phyloP scores from a whole-genome alignment of 2,113 vertebrate species.

The Acinonyx jubatus region DNA sequence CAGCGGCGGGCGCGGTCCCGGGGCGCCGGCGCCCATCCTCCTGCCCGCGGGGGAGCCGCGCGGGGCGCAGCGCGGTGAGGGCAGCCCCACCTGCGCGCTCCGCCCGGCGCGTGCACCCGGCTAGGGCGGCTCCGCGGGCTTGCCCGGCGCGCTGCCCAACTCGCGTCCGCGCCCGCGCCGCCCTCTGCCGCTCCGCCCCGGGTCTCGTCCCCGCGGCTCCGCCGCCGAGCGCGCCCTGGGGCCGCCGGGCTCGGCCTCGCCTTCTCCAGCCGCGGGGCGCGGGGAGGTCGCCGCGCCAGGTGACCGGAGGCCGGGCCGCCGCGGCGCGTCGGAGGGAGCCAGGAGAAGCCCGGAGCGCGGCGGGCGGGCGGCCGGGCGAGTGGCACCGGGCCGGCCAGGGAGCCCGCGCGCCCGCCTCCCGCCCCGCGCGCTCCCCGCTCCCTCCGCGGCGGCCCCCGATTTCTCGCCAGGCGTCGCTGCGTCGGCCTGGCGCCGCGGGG shows the following conservation, averaged over 20 bases:
- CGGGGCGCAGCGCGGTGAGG: background rate
- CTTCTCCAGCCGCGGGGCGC: background rate
- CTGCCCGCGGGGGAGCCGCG: background rate
- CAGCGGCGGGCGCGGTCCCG: constrained; percentile 3
- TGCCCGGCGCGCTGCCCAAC: background rate
- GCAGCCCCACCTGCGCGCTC: constrained; percentile 62
- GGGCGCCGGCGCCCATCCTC: constrained; percentile 55
- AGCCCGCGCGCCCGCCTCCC: background rate
- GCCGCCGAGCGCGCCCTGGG: background rate
- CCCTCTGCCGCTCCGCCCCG: background rate
- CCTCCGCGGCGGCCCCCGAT: background rate
- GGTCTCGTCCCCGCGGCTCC: background rate
- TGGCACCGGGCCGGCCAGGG: background rate
- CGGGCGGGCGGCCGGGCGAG: background rate
- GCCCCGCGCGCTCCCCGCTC: background rate
- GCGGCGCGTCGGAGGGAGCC: background rate
- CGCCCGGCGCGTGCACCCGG: constrained; percentile 35
- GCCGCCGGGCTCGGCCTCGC: background rate
- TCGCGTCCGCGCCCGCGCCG: background rate
- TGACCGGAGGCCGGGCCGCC: background rate
- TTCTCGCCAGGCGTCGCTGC: background rate
- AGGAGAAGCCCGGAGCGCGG: background rate
- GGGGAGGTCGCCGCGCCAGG: background rate
- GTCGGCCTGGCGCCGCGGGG: background rate
- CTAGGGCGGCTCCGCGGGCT: constrained; percentile 37